Percentiles rank a stretch among this genome's conserved stretches.
phyloP scores from a whole-genome alignment of 2,888 invertebrate genomes.

The Fragum whitleyi region DNA sequence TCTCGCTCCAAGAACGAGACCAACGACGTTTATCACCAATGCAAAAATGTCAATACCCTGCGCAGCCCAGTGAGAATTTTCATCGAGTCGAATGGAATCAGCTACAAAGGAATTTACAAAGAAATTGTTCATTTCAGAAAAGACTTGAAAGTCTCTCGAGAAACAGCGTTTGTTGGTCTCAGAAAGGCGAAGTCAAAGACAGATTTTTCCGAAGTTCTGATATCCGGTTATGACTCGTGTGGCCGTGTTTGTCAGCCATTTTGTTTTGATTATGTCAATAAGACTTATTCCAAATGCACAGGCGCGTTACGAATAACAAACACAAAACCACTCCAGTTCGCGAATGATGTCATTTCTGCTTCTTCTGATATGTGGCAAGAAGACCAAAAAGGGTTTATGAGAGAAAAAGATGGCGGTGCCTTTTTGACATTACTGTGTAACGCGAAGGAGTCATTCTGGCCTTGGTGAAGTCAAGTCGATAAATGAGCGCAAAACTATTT shows the following conservation, averaged over 20 bases:
- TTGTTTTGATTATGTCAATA: conserved; percentile 52
- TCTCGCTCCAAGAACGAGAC: neutral
- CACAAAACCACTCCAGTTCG: conserved; percentile 32
- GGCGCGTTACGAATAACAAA: conserved; percentile 40
- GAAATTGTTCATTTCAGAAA: conserved; percentile 65
- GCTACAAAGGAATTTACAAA: conserved; percentile 76
- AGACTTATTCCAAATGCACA: conserved; percentile 31
- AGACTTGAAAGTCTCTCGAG: conserved; percentile 64
- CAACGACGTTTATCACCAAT: conserved; percentile 44
- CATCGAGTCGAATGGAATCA: conserved; percentile 76
- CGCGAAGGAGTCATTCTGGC: conserved; percentile 19
- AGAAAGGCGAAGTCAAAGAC: conserved; percentile 66
- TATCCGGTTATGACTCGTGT: conserved; percentile 76
- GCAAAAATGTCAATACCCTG: conserved; percentile 27
- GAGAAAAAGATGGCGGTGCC: conserved; percentile 8
- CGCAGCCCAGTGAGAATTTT: conserved; percentile 56
- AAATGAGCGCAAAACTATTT: no score
- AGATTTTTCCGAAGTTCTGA: conserved; percentile 65
- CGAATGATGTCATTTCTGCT: conserved; percentile 44
- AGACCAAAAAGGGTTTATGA: conserved; percentile 42
- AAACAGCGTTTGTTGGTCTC: conserved; percentile 71
- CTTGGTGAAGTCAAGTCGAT: neutral
- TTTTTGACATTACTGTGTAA: conserved; percentile 9
- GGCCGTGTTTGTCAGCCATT: conserved; percentile 78
- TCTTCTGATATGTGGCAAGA: conserved; percentile 38